phyloP scores from a whole-genome alignment of 2,113 vertebrate genomes.

The Spermophilus dauricus region DNA sequence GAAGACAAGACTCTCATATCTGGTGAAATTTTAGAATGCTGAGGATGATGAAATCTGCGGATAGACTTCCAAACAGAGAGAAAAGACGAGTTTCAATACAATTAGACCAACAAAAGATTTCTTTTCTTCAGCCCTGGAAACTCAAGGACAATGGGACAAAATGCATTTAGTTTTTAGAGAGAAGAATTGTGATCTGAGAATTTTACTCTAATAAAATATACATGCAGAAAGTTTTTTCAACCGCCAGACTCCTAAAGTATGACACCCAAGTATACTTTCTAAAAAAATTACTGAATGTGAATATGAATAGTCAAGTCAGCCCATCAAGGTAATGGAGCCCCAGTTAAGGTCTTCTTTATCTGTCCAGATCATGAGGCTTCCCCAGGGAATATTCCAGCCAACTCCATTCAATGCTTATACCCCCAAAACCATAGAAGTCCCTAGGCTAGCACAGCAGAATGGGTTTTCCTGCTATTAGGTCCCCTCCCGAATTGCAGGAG shows the following conservation, averaged over 20 bases:
- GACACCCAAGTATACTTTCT: constrained; percentile 8
- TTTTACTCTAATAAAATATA: constrained; percentile 21
- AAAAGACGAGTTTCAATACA: background rate
- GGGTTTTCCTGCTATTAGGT: no score
- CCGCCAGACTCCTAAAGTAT: constrained; percentile 1
- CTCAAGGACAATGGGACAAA: background rate
- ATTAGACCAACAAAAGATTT: constrained; percentile 31
- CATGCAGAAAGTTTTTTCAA: background rate
- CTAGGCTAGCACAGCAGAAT: no score
- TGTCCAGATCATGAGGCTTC: no score
- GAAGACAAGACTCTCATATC: background rate
- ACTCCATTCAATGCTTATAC: no score
- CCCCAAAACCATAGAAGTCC: no score
- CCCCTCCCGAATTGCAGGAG: no score
- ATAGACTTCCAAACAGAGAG: background rate
- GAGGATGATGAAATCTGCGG: background rate
- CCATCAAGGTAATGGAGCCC: no score
- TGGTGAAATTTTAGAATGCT: background rate
- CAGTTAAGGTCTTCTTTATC: no score
- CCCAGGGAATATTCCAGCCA: no score
- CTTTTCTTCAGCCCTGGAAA: constrained; percentile 15
- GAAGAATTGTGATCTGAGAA: background rate
- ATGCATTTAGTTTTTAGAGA: background rate
- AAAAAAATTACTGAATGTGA: background rate
- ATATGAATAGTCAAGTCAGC: no score